Evolutionary conservation across 2,888 invertebrate genomes (phyloP).

Genomic region (Platycheirus albimanus): DNA sequence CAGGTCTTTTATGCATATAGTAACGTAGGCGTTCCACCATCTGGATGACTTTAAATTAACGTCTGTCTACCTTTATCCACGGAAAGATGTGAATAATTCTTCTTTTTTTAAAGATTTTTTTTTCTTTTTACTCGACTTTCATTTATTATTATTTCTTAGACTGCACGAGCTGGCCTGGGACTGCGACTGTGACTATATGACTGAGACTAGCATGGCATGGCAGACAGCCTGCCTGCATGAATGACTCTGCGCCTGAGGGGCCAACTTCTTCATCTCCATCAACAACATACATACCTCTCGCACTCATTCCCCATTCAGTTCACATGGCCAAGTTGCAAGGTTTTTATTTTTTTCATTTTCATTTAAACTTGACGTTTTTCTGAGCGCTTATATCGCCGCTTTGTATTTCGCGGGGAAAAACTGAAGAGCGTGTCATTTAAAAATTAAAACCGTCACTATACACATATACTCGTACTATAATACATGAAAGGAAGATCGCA

Average conservation of each 20-base stretch:
- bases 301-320: conserved; percentile 57
- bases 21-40: conserved; percentile 69
- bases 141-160: conserved; percentile 49
- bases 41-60: conserved; percentile 70
- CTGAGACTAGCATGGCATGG: conserved; percentile 37
- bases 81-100: conserved; percentile 48
- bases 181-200: too few species aligned
- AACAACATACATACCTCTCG: conserved; percentile 8
- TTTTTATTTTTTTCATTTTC: conserved; percentile 21
- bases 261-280: conserved; percentile 37
- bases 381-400: neutral
- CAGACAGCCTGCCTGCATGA: conserved; percentile 72
- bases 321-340: conserved; percentile 59
- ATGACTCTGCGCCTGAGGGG: conserved; percentile 49
- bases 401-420: conserved; percentile 35
- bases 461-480: too few species aligned
- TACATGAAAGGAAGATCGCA: conserved; percentile 39
- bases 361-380: conserved; percentile 36
- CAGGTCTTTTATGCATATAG: conserved; percentile 2
- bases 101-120: conserved; percentile 2
- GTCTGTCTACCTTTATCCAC: conserved; percentile 65
- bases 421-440: conserved; percentile 64
- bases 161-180: conserved; percentile 18
- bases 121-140: conserved; percentile 45
- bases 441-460: conserved; percentile 56